Evolutionary conservation across 2,113 vertebrate genomes (phyloP).

Genomic region (Sebastes fasciatus): DNA sequence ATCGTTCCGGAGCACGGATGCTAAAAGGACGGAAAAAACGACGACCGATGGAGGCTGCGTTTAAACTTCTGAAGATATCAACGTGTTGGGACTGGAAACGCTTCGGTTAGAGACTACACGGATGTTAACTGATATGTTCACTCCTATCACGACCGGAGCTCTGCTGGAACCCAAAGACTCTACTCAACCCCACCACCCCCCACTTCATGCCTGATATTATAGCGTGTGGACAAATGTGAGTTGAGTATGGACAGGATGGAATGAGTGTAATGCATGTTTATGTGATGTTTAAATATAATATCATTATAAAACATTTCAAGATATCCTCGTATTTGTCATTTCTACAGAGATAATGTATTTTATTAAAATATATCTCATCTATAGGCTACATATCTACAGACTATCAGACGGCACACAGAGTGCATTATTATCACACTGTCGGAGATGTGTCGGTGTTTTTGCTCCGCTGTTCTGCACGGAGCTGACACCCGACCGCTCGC

Average conservation of each 20-base stretch:
- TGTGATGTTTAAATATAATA: conserved; percentile 14
- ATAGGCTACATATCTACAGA: too few species aligned
- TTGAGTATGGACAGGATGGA: neutral
- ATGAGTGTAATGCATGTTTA: conserved; percentile 1
- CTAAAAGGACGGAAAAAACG: conserved; percentile 36
- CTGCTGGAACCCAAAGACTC: conserved; percentile 34
- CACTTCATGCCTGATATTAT: neutral
- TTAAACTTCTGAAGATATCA: neutral
- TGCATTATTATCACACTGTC: too few species aligned
- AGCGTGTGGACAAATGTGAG: neutral
- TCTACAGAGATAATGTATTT: neutral
- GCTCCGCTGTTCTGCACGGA: too few species aligned
- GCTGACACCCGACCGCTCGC: too few species aligned
- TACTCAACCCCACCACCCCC: neutral
- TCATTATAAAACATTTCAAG: conserved; percentile 27
- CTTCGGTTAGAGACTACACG: neutral
- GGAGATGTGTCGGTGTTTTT: too few species aligned
- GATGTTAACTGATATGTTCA: conserved; percentile 19
- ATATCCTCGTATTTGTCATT: conserved; percentile 2
- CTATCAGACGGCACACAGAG: too few species aligned
- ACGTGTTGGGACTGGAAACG: neutral
- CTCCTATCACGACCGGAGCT: conserved; percentile 20
- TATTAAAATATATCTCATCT: too few species aligned
- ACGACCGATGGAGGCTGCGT: neutral
- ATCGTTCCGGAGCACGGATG: conserved; percentile 83